Evolutionary conservation across 2,113 vertebrate species (phyloP), one percentile per base, ranked within the genome.

Genomic region (Chionomys nivalis): DNA sequence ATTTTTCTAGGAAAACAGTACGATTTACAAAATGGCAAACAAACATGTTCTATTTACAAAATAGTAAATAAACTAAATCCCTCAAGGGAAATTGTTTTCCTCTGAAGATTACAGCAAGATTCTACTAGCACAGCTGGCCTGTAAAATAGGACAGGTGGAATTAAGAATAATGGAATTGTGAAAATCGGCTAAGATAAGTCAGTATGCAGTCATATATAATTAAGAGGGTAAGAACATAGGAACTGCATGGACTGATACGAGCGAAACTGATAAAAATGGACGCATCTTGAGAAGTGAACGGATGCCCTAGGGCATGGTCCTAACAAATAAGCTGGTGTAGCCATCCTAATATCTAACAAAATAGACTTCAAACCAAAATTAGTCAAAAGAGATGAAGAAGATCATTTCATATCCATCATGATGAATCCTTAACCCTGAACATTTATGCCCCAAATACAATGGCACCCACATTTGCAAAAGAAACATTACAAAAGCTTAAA

Each of bases 21-120:
- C 49, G 79, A 76, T 52, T 82, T 49, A 93, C 44, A 55, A 90
- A 95, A 66, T 87, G 82, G 49, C 73, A 55, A 90, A 77, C 19
- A 39, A 91, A 82, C 7, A 39, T 55, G 36, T 58, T 26, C 52
- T 28, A 82, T 82, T 82, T 61, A 95, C 44, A 72, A 87, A 95
- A 68, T 66, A 93, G 68, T 94, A 58, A 75, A 82, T 23, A 49
- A 92, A 93, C 33, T 81, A 87, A n/a, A 70, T 44, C 26, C 5
- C 47, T 75, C 17, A 65, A 94, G 31, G 55, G 44, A 73, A 89
- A 78, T 26, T 68, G 49, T 90, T 88, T 94, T 83, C 47, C 47
- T 24, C 44, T 55, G 36, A 81, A 82, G 61, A 72, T 70, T 77
- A 47, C 19, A 88, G 52, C 10, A 89, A 87, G 52, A 83, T 55